Evolutionary conservation across 2,888 invertebrate genomes (phyloP), one percentile per base, ranked within the genome.

Genomic region (Epsilonema sp.): DNA sequence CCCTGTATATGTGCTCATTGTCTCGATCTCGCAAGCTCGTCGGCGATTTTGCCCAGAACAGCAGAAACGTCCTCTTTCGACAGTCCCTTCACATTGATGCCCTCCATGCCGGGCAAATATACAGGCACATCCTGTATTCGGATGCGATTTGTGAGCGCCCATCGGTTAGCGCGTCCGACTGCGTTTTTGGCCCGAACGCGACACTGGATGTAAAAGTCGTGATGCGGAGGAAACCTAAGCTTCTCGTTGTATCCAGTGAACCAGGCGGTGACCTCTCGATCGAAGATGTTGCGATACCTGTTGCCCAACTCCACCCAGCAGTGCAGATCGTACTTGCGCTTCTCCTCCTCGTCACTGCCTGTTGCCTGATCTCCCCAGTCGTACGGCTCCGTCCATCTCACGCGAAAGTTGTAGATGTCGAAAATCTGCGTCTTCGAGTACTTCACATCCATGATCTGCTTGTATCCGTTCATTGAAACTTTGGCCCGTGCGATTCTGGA

Each of bases 341-440:
- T n/a, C n/a, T n/a, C n/a, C n/a, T n/a, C n/a, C n/a, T n/a, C n/a
- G 16, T 31, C 16, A 16, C 8, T 31, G 31, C 8, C 8, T 5
- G 4, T 37, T 37, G 16, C n/a, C 4, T 19, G 5, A 21, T 47
- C 47, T 19, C 37, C 25, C 47, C 47, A 47, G 3, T 22, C 23
- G 24, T 4, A 4, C 8, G 47, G 47, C 22, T 47, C 47, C 13
- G 37, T 25, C 47, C 47, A 47, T 25, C 47, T 19, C 13, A 41
- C 47, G 3, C 47, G 43, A n/a, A 47, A 47, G 13, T 47, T 22
- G 38, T 44, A 47, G 21, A 47, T 25, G 24, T 47, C 47, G 16
- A 47, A 25, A 11, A 47, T 44, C 23, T 47, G 47, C 2, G 47
- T 26, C 3, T 44, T 24, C 2, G 26, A 16, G 23, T 19, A 46